phyloP scores from a whole-genome alignment of 2,113 vertebrate genomes.

The Sitta europaea region DNA sequence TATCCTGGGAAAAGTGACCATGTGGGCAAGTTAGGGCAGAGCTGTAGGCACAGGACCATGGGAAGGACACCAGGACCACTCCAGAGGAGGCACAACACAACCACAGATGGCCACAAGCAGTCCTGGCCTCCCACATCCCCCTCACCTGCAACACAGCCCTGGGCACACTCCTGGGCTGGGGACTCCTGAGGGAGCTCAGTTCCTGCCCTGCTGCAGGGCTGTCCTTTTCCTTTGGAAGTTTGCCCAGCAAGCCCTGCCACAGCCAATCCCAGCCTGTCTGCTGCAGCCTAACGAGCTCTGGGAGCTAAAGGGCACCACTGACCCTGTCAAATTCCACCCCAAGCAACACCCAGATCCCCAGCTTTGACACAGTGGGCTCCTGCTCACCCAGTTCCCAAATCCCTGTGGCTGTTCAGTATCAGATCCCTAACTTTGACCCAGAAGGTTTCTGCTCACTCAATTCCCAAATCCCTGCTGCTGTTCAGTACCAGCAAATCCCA shows the following conservation, averaged over 20 bases:
- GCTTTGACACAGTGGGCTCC: neutral
- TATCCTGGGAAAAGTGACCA: neutral
- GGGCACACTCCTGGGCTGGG: neutral
- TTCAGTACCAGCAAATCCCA: constrained; percentile 27
- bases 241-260: neutral
- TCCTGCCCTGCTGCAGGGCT: neutral
- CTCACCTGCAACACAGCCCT: neutral
- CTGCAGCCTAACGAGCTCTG: neutral
- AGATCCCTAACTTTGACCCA: neutral
- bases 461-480: constrained; percentile 72
- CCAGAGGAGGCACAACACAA: neutral
- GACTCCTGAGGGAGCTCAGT: neutral
- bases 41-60: fast-evolving
- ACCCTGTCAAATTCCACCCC: neutral
- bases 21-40: neutral
- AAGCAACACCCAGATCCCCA: neutral
- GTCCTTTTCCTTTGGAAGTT: neutral
- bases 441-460: constrained; percentile 57
- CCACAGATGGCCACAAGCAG: neutral
- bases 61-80: neutral
- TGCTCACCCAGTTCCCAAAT: constrained; percentile 74
- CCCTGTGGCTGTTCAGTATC: constrained; percentile 65
- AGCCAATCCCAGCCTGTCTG: neutral
- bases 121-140: neutral
- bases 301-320: neutral